Percentiles rank a stretch among this genome's conserved stretches.
Conservation (phyloP, 2,888 invertebrate genomes). For the Thera britannica region DNA sequence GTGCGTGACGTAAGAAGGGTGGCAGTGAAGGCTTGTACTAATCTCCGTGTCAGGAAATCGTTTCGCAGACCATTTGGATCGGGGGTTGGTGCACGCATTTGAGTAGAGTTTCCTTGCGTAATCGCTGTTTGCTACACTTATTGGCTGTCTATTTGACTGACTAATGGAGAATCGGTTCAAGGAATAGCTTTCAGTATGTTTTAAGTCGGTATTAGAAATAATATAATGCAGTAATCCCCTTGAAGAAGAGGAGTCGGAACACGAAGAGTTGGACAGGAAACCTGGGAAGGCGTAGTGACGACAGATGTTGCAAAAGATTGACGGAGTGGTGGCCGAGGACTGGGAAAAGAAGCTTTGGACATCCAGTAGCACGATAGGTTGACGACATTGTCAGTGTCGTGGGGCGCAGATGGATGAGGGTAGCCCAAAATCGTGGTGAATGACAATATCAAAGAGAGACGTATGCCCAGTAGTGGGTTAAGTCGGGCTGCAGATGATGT, state of each 20-base stretch:
- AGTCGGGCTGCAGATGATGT: no score
- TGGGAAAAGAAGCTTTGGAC: no score
- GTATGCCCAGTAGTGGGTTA: no score
- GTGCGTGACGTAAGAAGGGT: slow-evolving; percentile 85
- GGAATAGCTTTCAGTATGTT: slow-evolving; percentile 7
- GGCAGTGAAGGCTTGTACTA: slow-evolving; percentile 84
- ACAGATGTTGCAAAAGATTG: no score
- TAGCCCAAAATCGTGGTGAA: no score
- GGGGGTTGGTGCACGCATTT: slow-evolving; percentile 78
- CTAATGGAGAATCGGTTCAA: slow-evolving; percentile 44
- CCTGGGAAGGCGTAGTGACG: neutral
- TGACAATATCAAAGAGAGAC: no score
- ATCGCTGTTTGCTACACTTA: slow-evolving; percentile 71
- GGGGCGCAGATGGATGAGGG: no score
- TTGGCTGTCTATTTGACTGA: slow-evolving; percentile 60
- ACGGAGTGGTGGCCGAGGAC: no score
- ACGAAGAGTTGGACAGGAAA: neutral
- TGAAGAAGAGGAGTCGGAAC: no score
- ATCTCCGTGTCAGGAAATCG: slow-evolving; percentile 85
- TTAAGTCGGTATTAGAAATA: neutral
- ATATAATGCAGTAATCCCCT: neutral
- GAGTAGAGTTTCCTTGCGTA: slow-evolving; percentile 76
- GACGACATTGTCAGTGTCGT: no score
- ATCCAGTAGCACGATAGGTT: no score
- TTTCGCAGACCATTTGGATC: slow-evolving; percentile 84